Conservation (phyloP, 1,140 invertebrate genomes). For the Aphaenogaster floridana region DNA sequence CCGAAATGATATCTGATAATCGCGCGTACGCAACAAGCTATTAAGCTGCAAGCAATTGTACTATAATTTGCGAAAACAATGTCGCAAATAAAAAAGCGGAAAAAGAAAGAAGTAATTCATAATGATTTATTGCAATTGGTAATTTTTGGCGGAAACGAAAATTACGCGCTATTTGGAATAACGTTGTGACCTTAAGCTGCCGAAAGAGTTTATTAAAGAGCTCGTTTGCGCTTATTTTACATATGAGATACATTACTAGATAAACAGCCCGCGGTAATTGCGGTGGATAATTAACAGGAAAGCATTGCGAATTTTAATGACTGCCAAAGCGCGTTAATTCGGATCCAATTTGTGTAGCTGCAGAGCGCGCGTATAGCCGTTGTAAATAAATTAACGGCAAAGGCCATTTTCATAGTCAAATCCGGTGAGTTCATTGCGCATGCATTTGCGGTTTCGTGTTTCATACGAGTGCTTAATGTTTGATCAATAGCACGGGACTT, state of each 20-base stretch:
- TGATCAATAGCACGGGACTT: slow-evolving; percentile 20
- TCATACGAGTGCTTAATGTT: slow-evolving; percentile 21
- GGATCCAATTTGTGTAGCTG: slow-evolving; percentile 46
- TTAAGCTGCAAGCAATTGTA: neutral
- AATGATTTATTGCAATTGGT: slow-evolving; percentile 21
- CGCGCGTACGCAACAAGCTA: neutral
- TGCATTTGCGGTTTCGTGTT: slow-evolving; percentile 56
- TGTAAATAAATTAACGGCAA: slow-evolving; percentile 19
- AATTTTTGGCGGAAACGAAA: neutral
- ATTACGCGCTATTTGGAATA: slow-evolving; percentile 9
- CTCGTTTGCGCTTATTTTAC: slow-evolving; percentile 3
- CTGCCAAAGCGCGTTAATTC: slow-evolving; percentile 36
- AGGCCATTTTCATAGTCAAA: slow-evolving; percentile 26
- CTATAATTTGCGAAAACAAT: slow-evolving; percentile 16
- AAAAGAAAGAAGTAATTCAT: neutral
- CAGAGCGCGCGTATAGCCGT: slow-evolving; percentile 6
- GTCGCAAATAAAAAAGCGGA: neutral
- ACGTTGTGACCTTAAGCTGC: neutral
- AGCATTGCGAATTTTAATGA: slow-evolving; percentile 55
- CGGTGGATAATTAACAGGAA: slow-evolving; percentile 29
- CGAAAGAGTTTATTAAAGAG: slow-evolving; percentile 8
- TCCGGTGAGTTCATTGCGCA: slow-evolving; percentile 4
- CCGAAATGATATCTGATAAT: neutral
- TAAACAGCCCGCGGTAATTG: slow-evolving; percentile 9
- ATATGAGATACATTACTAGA: neutral